These are phyloP conservation scores for Drosophila kikkawai DNA, from an alignment of 1,140 invertebrate genomes.

Conservation along the genomic window DNA sequence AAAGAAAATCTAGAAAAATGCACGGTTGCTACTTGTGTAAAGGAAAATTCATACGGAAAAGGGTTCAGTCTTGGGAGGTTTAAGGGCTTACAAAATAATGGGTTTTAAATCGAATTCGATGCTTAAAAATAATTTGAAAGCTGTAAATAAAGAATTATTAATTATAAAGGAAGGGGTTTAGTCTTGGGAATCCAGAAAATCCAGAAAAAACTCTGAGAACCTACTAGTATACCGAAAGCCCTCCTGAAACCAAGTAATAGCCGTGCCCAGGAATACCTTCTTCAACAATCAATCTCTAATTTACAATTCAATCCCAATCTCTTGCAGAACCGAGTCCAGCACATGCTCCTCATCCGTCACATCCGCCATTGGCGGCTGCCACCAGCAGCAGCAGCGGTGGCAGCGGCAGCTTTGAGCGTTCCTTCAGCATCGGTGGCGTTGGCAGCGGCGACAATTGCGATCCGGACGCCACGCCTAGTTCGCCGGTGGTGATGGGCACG, in stretches of 20 bases:
- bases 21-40: not conserved
- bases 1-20: not conserved
- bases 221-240: not conserved
- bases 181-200: too few species aligned
- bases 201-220: not conserved
- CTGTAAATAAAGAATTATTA: too few species aligned
- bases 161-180: too few species aligned
- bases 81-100: too few species aligned
- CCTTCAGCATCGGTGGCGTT: constrained; percentile 49
- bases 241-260: not conserved
- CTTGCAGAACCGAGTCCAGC: constrained; percentile 73
- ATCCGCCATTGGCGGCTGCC: constrained; percentile 56
- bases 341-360: constrained; percentile 51
- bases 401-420: constrained; percentile 68
- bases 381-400: constrained; percentile 63
- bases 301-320: not conserved
- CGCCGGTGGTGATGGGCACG: constrained; percentile 85
- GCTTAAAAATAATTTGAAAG: too few species aligned
- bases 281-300: not conserved
- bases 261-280: not conserved
- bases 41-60: not conserved
- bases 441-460: constrained; percentile 44
- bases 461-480: constrained; percentile 45
- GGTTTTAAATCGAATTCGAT: too few species aligned
- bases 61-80: too few species aligned